Base-by-base conservation (phyloP, 2,888 invertebrate species). In the Archips xylosteana region DNA sequence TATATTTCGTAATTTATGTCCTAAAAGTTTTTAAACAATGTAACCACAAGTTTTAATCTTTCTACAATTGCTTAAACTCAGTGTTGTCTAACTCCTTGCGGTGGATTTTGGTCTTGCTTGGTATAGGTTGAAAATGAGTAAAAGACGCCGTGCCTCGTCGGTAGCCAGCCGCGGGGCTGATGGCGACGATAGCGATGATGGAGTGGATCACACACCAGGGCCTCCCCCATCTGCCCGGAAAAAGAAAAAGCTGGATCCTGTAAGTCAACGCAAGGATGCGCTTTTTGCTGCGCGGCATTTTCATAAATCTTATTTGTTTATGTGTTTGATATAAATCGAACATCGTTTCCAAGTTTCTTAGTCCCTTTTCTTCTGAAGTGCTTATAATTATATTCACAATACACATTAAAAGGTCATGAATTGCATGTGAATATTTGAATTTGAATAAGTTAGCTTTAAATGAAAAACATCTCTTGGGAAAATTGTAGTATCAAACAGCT, bases 121-220 rank as follows among this genome's bases (percentile, higher is more conserved):
- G 71, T 66, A 71, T 67, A 71, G 60, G 36, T 60, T 71, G 60
- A 75, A 75, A 72, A 96, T 97, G 96, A 97, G 96, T 90, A 97
- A 97, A 88, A 95, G 97, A 83, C 95, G 97, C 80, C 96, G 98
- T 80, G 97, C 97, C 62, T 97, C 97, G 77, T 97, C 97, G n/a
- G 97, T 96, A 71, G 97, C 97, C 1, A 97, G 97, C 85, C 95
- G 97, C 32, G 96, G 96, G 0, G 91, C 92, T 69, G 94, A 94
- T 74, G 96, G 96, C 66, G 97, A 97, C 77, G 96, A 96, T 72
- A 96, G 97, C 78, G 97, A 97, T 82, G 95, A 96, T 85, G 90
- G 94, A 34, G 94, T 94, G 70, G 95, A 95, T 71, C 78, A 95
- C 78, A 88, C 93, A 79, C 91, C 93, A 78, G 88, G 95, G 72